Base-by-base conservation (phyloP, 1,140 invertebrate species). In the Cherax quadricarinatus region DNA sequence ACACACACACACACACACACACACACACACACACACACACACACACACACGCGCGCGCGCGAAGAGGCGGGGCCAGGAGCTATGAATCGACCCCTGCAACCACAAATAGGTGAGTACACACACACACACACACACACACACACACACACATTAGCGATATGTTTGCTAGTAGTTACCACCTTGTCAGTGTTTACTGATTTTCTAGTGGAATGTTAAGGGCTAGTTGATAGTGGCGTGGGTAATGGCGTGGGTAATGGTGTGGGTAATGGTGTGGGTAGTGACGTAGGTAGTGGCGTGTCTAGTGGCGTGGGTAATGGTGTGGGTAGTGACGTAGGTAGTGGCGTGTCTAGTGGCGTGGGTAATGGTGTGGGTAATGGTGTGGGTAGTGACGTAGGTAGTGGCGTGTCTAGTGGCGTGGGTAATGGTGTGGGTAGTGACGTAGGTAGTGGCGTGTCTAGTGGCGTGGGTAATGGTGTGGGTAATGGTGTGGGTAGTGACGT, bases 1-100 rank as follows among this genome's bases (percentile, higher is more conserved):
- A 75, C 70, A 30, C 70, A 75, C 70, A 75, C 70, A 75, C 70
- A 75, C 70, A 75, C 62, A 70, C 62, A 70, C 62, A 70, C 62
- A 70, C 62, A 70, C 7, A 80, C 78, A 80, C 49, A 80, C 78
- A 80, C 49, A 80, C 78, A 80, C 49, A 80, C 78, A 80, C 41
- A 81, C 1, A 81, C 41, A 81, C 41, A 81, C 79, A 80, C 14
- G 48, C 12, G 48, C 24, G 48, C 14, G 48, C 30, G 14, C 62
- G 57, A n/a, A n/a, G n/a, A n/a, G n/a, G n/a, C n/a, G n/a, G n/a
- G n/a, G n/a, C n/a, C n/a, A n/a, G n/a, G n/a, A n/a, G n/a, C n/a
- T n/a, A n/a, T n/a, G n/a, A n/a, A n/a, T n/a, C n/a, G n/a, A n/a
- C n/a, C n/a, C n/a, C n/a, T n/a, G n/a, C n/a, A n/a, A n/a, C n/a